phyloP scores from a whole-genome alignment of 2,888 invertebrate species.

The Melikaiella ostensackeni region DNA sequence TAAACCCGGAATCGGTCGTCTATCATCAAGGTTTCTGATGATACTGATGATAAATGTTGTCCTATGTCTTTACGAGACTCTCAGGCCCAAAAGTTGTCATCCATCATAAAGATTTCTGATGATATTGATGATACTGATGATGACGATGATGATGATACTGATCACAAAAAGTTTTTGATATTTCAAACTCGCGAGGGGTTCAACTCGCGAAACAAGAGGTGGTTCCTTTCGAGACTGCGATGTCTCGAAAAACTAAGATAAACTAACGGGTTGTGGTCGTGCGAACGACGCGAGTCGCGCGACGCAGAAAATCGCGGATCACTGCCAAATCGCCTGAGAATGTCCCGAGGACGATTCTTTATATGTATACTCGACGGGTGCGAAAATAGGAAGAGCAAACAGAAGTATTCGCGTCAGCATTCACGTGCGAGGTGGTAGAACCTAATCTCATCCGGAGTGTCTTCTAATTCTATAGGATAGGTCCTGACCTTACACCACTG shows the following conservation, averaged over 20 bases:
- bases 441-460: constrained; percentile 19
- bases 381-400: constrained; percentile 44
- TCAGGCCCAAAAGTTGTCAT: too few relatives aligned
- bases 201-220: background rate
- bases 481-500: constrained; percentile 28
- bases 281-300: constrained; percentile 43
- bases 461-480: background rate
- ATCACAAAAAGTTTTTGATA: background rate
- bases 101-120: background rate
- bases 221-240: background rate
- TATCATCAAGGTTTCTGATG: too few relatives aligned
- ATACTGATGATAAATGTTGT: too few relatives aligned
- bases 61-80: too few relatives aligned
- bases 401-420: constrained; percentile 11
- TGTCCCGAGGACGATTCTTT: constrained; percentile 47
- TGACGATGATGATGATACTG: background rate
- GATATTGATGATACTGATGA: background rate
- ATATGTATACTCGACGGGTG: constrained; percentile 24
- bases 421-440: constrained; percentile 23
- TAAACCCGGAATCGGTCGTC: too few relatives aligned
- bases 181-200: background rate
- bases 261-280: constrained; percentile 35
- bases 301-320: constrained; percentile 57
- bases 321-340: constrained; percentile 52
- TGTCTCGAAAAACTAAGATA: constrained; percentile 22